Percentiles rank a stretch among this genome's conserved stretches.
phyloP scores from a whole-genome alignment of 2,888 invertebrate species.

The Andrena bucephala region DNA sequence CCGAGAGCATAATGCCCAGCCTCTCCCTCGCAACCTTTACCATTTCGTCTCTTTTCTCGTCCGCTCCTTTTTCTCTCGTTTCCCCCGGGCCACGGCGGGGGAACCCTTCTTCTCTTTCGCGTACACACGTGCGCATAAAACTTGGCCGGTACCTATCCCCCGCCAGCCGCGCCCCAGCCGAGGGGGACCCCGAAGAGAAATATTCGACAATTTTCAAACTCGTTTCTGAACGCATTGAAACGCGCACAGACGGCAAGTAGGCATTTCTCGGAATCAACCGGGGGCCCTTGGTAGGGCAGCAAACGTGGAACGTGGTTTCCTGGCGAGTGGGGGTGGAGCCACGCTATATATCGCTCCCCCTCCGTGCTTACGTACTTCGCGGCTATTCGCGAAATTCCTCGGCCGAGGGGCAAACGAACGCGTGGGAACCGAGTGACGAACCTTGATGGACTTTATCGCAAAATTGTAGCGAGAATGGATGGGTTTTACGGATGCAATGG shows the following conservation, averaged over 20 bases:
- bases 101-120: conserved; percentile 60
- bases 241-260: conserved; percentile 70
- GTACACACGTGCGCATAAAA: conserved; percentile 65
- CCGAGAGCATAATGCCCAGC: conserved; percentile 65
- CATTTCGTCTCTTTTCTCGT: conserved; percentile 55
- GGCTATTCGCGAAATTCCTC: conserved; percentile 59
- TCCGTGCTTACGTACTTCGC: conserved; percentile 30
- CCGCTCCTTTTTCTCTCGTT: conserved; percentile 37
- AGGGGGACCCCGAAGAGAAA: conserved; percentile 72
- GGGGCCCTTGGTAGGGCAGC: conserved; percentile 54
- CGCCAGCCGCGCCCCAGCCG: conserved; percentile 2
- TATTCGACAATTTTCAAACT: conserved; percentile 84
- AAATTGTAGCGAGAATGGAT: conserved; percentile 19
- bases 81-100: conserved; percentile 25
- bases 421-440: not conserved
- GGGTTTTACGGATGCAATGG: not conserved
- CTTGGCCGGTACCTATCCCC: conserved; percentile 44
- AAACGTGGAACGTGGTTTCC: conserved; percentile 51
- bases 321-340: conserved; percentile 33
- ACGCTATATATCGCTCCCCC: conserved; percentile 25
- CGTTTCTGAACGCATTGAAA: conserved; percentile 82
- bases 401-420: not conserved
- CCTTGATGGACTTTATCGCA: conserved; percentile 18
- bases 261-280: conserved; percentile 78
- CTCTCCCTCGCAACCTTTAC: conserved; percentile 64